These are phyloP conservation scores for Seriola dumerili DNA, from an alignment of 2,113 vertebrate species.

Conservation along the genomic window DNA sequence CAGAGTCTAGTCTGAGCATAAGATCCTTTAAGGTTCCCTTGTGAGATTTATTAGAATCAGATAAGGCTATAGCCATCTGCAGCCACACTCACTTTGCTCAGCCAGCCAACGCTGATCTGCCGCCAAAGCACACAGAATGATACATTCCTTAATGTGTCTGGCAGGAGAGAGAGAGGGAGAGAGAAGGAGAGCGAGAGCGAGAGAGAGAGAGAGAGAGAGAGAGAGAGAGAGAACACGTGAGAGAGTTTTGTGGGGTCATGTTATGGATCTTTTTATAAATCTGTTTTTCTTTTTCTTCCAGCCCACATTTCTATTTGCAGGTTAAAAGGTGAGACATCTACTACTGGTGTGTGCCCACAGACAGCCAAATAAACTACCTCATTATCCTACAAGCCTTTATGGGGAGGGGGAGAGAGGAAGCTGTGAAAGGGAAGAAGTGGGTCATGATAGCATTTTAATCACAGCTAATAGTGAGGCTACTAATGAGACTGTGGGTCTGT, in stretches of 20 bases:
- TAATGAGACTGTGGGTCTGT: conserved; percentile 50
- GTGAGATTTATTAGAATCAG: conserved; percentile 78
- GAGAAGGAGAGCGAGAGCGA: conserved; percentile 12
- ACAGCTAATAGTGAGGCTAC: conserved; percentile 29
- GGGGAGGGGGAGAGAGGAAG: conserved; percentile 27
- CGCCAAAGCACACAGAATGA: conserved; percentile 77
- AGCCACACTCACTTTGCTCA: conserved; percentile 65
- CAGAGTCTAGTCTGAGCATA: conserved; percentile 45
- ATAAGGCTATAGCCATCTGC: conserved; percentile 80
- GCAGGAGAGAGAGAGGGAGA: conserved; percentile 10
- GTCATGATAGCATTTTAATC: conserved; percentile 61
- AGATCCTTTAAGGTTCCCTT: conserved; percentile 57
- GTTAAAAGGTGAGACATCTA: conserved; percentile 39
- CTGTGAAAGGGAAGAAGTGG: conserved; percentile 41
- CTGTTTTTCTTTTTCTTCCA: conserved; percentile 24
- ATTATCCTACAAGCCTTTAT: conserved; percentile 29
- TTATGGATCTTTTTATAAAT: conserved; percentile 45
- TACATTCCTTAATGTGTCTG: conserved; percentile 75
- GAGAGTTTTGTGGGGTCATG: conserved; percentile 32
- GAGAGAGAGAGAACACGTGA: neutral
- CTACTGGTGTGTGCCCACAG: conserved; percentile 11
- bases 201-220: conserved; percentile 3
- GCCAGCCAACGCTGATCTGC: conserved; percentile 52
- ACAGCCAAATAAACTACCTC: conserved; percentile 23
- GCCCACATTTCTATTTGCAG: conserved; percentile 28